phyloP scores from a whole-genome alignment of 2,113 vertebrate species.

The Tachycineta bicolor region DNA sequence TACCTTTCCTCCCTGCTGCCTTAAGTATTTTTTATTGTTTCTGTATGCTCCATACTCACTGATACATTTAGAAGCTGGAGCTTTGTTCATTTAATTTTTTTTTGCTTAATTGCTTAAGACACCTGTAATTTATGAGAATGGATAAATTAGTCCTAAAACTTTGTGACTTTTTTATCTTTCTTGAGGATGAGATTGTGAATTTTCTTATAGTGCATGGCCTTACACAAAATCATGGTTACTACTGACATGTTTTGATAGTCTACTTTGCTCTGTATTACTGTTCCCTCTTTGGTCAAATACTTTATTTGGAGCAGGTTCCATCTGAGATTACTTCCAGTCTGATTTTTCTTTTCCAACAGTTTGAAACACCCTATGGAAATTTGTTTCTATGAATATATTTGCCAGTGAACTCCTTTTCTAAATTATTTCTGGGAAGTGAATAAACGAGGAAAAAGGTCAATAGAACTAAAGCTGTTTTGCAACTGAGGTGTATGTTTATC shows the following conservation, averaged over 20 bases:
- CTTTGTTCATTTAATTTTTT: background rate
- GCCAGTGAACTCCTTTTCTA: background rate
- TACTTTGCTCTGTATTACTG: background rate
- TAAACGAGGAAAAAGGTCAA: background rate
- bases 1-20: background rate
- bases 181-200: background rate
- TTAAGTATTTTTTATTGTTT: background rate
- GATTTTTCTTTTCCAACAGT: background rate
- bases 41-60: background rate
- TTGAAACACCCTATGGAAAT: background rate
- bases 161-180: background rate
- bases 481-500: background rate
- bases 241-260: background rate
- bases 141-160: background rate
- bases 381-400: background rate
- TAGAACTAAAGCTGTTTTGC: background rate
- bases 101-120: background rate
- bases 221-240: background rate
- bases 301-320: background rate
- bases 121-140: background rate
- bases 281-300: background rate
- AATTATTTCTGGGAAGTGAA: background rate
- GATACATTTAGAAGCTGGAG: background rate
- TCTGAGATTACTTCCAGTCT: background rate
- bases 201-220: background rate